Conservation (phyloP, 2,113 vertebrate species). For the Vombatus ursinus region DNA sequence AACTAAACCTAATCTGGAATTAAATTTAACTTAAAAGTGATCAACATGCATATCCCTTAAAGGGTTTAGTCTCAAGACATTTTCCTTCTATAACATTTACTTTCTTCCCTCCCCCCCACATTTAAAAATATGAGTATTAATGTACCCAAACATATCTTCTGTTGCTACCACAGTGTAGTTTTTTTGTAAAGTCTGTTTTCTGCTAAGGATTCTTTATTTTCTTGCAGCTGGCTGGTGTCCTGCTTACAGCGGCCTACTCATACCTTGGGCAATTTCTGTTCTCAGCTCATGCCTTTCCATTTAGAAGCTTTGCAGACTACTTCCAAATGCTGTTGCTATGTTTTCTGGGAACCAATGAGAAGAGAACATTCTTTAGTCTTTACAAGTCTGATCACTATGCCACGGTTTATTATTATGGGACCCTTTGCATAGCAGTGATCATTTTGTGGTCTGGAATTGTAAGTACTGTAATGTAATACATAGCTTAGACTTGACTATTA, state of each 20-base stretch:
- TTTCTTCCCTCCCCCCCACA: neutral
- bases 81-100: neutral
- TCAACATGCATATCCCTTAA: neutral
- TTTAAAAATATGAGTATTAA: neutral
- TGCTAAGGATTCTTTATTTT: neutral
- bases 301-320: constrained; percentile 56
- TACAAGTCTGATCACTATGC: neutral
- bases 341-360: constrained; percentile 37
- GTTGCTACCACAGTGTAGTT: too few species aligned
- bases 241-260: constrained; percentile 73
- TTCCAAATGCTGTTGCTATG: constrained; percentile 58
- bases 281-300: constrained; percentile 26
- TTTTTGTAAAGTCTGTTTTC: too few species aligned
- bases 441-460: constrained; percentile 80
- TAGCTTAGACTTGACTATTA: neutral
- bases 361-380: neutral
- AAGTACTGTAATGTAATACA: constrained; percentile 5
- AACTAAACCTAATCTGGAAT: neutral
- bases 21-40: neutral
- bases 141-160: neutral
- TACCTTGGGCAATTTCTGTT: constrained; percentile 73
- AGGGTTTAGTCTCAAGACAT: neutral
- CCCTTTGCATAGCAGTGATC: constrained; percentile 54
- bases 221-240: constrained; percentile 78
- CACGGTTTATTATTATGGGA: constrained; percentile 23